Conservation (phyloP, 1,140 invertebrate species). For the Diprion similis region DNA sequence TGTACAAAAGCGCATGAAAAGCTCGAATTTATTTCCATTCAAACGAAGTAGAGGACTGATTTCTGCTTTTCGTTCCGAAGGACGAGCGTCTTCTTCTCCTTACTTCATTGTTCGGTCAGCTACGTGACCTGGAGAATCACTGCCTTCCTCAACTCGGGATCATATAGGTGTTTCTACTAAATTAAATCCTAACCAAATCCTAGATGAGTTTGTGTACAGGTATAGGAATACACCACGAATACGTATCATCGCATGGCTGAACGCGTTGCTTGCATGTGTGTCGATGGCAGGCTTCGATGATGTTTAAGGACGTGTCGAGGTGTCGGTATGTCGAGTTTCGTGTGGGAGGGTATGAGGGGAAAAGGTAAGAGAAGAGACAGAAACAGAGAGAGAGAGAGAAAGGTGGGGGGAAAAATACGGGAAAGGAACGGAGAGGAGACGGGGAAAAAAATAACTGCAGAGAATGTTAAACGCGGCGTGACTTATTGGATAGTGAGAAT, state of each 20-base stretch:
- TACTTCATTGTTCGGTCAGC: background rate
- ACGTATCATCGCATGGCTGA: background rate
- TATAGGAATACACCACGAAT: background rate
- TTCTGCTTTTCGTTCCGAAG: no score
- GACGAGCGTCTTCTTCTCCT: no score
- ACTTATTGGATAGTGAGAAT: conserved; percentile 42
- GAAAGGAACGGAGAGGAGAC: conserved; percentile 26
- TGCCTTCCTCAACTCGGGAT: background rate
- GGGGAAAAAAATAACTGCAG: conserved; percentile 39
- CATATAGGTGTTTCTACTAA: conserved; percentile 34
- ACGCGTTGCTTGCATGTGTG: background rate
- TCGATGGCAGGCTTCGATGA: conserved; percentile 16
- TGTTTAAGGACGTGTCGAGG: conserved; percentile 27
- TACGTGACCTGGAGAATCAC: background rate
- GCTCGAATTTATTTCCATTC: no score
- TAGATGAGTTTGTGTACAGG: background rate
- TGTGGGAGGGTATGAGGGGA: background rate
- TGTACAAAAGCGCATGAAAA: no score
- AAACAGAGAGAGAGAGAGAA: conserved; percentile 4
- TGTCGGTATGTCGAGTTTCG: conserved; percentile 35
- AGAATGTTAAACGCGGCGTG: conserved; percentile 44
- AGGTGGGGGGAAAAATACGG: background rate
- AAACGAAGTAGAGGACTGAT: no score
- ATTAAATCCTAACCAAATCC: conserved; percentile 35
- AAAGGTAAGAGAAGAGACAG: background rate